These are phyloP conservation scores for Calameuta idolon DNA, from an alignment of 2,888 invertebrate genomes.

Conservation along the genomic window DNA sequence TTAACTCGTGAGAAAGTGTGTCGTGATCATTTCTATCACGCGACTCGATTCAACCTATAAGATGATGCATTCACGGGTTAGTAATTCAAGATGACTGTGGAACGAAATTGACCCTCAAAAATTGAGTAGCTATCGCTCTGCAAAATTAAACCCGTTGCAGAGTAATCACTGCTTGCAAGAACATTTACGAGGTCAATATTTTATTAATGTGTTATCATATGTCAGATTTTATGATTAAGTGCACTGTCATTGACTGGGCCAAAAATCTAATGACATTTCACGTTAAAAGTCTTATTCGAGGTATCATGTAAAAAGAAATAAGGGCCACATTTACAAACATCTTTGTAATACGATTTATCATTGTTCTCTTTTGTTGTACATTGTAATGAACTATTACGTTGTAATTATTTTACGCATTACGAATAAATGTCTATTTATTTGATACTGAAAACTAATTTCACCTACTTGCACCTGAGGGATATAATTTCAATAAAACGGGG, in stretches of 20 bases:
- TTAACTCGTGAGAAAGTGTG: neutral
- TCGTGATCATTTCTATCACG: too few species aligned
- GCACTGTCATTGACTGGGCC: neutral
- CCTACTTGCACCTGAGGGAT: neutral
- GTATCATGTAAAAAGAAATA: neutral
- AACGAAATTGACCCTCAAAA: neutral
- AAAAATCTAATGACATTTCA: neutral
- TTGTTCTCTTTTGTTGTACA: conserved; percentile 31
- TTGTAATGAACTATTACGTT: conserved; percentile 31
- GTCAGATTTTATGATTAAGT: conserved; percentile 2
- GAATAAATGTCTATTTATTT: conserved; percentile 48
- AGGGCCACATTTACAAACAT: neutral
- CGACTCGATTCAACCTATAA: too few species aligned
- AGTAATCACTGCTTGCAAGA: neutral
- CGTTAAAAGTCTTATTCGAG: neutral
- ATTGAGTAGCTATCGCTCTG: neutral
- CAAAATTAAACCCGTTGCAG: neutral
- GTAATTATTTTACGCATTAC: conserved; percentile 40
- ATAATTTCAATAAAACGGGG: neutral
- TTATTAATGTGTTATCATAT: conserved; percentile 15
- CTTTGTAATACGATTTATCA: conserved; percentile 6
- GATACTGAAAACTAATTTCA: conserved; percentile 15
- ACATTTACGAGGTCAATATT: conserved; percentile 16
- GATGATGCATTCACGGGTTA: too few species aligned
- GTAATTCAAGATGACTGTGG: neutral